These are phyloP conservation scores for Argynnis bischoffii DNA, from an alignment of 2,888 invertebrate genomes.

Conservation along the genomic window DNA sequence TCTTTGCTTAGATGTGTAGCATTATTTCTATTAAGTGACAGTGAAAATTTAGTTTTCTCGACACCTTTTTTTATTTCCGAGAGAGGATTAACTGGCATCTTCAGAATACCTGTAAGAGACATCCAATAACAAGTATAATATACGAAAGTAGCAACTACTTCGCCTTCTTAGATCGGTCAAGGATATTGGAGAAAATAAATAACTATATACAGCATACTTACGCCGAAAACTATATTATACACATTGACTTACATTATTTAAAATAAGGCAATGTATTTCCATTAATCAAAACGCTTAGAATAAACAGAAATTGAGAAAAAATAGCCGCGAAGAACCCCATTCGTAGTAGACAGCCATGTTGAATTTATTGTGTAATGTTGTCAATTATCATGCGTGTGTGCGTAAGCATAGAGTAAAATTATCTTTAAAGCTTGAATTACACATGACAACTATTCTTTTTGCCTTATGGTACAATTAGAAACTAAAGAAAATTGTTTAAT, in stretches of 20 bases:
- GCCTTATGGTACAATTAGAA: neutral
- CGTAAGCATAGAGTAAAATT: slow-evolving; percentile 22
- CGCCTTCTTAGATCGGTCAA: slow-evolving; percentile 64
- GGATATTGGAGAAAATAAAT: slow-evolving; percentile 53
- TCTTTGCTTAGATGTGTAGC: slow-evolving; percentile 66
- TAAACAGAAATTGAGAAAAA: slow-evolving; percentile 57
- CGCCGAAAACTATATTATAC: slow-evolving; percentile 62
- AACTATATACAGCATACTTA: slow-evolving; percentile 57
- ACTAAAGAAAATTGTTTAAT: neutral
- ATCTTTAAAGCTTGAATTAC: slow-evolving; percentile 6
- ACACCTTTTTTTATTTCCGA: slow-evolving; percentile 72
- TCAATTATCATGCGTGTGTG: slow-evolving; percentile 27
- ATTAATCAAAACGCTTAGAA: slow-evolving; percentile 51
- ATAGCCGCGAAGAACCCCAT: slow-evolving; percentile 65
- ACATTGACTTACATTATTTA: slow-evolving; percentile 76
- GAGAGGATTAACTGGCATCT: slow-evolving; percentile 80
- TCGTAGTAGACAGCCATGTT: slow-evolving; percentile 73
- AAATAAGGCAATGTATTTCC: slow-evolving; percentile 61
- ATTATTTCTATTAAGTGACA: slow-evolving; percentile 75
- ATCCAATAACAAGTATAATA: slow-evolving; percentile 31
- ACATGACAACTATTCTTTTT: neutral
- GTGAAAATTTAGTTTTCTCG: slow-evolving; percentile 69
- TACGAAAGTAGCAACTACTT: slow-evolving; percentile 49
- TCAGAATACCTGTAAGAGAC: slow-evolving; percentile 74
- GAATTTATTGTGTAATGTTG: slow-evolving; percentile 46